A percentile compares a stretch with the other conserved stretches of the same genome.
Conservation (phyloP, 2,113 vertebrate species). For the Rhabdomys dilectus region DNA sequence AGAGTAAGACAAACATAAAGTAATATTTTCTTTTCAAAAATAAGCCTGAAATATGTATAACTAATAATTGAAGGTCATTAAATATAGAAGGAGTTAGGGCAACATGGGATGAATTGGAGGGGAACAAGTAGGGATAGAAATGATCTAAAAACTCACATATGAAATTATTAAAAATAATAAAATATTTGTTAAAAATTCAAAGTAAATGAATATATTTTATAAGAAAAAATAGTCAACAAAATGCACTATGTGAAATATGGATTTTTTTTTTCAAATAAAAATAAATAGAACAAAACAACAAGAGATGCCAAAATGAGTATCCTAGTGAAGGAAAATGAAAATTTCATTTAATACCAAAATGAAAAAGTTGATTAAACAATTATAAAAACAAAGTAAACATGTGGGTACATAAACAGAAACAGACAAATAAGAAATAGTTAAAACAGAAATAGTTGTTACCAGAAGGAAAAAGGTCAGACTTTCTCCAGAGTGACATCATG, state of each 20-base stretch:
- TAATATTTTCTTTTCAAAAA: neutral
- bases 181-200: neutral
- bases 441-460: neutral
- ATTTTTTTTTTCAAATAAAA: neutral
- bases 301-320: neutral
- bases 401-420: neutral
- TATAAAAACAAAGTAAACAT: neutral
- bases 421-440: neutral
- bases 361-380: slow-evolving; percentile 1
- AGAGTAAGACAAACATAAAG: neutral
- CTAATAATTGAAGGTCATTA: neutral
- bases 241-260: neutral
- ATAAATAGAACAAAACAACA: neutral
- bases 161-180: neutral
- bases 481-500: neutral
- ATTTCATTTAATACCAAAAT: neutral
- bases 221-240: neutral
- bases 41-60: neutral
- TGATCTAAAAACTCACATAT: neutral
- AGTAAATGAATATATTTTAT: neutral
- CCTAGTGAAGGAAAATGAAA: neutral
- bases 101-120: neutral
- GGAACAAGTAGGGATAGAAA: neutral
- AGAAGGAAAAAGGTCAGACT: neutral
- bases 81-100: neutral